Base-by-base conservation (phyloP, 2,797 vertebrate species). In the Pteronotus mesoamericanus region DNA sequence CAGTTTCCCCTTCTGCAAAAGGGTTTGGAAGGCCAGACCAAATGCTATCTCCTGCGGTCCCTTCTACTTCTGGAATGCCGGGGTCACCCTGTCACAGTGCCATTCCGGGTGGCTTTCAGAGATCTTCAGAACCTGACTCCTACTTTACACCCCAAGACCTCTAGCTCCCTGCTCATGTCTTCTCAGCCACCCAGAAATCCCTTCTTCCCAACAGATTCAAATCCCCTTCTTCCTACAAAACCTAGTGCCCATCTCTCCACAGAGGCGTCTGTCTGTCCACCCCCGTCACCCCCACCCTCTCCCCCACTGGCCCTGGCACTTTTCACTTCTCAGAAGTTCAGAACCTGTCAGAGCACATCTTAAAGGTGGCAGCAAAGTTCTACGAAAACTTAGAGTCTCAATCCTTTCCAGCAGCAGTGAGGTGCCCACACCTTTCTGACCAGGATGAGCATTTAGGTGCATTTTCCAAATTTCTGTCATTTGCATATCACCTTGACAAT, bases 31-130 rank as follows among this genome's bases (percentile, higher is more conserved):
- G 3, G 7, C 3, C 48, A 68, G 66, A 16, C 34, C 29, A 37
- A 51, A 88, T 9, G 46, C 42, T 24, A n/a, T 32, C 55, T 48
- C 34, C 61, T 6, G 2, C 1, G 9, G 21, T 34, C 55, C 68
- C 22, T 29, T 18, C 37, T 37, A 3, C 15, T n/a, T 1, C 61
- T 14, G 51, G 26, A 22, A 59, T 1, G 15, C 21, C 12, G 24
- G 14, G 1, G 14, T 4, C 57, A 37, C 15, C 83, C 26, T 66
- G 59, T 6, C 51, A 59, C 0, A 4, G 22, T 0, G 4, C 44
- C 88, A 18, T 4, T 34, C 55, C 44, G 39, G 84, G 11, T 26
- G 22, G 7, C 69, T n/a, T 87, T 34, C 74, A 7, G 91, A 89
- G 71, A 51, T 14, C 53, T 74, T 79, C 9, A 12, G 42, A 32